Evolutionary conservation across 53 echinoderm and acorn worm species (phyloP), one percentile per base, ranked within the genome.

Genomic region (Antedon mediterranea): DNA sequence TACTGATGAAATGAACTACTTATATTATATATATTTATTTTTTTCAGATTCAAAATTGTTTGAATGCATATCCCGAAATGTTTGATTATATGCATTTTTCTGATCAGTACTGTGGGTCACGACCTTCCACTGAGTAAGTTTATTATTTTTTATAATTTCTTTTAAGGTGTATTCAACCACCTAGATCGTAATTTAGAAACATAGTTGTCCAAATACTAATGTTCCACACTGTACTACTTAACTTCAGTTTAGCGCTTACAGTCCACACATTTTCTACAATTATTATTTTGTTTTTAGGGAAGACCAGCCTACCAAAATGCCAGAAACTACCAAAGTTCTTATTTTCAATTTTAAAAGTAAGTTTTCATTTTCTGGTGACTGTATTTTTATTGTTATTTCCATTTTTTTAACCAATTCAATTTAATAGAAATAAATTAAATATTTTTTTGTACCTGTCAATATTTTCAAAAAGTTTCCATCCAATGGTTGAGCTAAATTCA

Each of bases 61-160:
- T 95, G 82, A 80, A 72, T 71, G 82, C 82, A 76, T 86, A 89
- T 71, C 85, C 85, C 32, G 87, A 89, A 27, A 91, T 91, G 88
- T 91, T 95, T 82, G 95, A 95, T 84, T 95, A 92, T 78, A 79
- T 95, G 44, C 89, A 95, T 82, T 86, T 95, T 78, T 95, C 95
- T 73, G 95, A 95, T 79, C 95, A 95, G 77, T 95, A 87, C 76
- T 85, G 88, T 80, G 95, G 95, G 74, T 85, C 82, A 79, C 91
- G 90, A 81, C 91, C 89, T 70, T 80, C 82, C 33, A 78, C 91
- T 78, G 95, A 95, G 95, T 95, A 87, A 95, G 95, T 91, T 32
- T 71, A 18, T n/a, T n/a, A n/a, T n/a, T n/a, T n/a, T n/a, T n/a
- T n/a, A n/a, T n/a, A n/a, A n/a, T n/a, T n/a, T n/a, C n/a, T n/a